Conservation (phyloP, 2,888 invertebrate species). For the Coelinius sp. region DNA sequence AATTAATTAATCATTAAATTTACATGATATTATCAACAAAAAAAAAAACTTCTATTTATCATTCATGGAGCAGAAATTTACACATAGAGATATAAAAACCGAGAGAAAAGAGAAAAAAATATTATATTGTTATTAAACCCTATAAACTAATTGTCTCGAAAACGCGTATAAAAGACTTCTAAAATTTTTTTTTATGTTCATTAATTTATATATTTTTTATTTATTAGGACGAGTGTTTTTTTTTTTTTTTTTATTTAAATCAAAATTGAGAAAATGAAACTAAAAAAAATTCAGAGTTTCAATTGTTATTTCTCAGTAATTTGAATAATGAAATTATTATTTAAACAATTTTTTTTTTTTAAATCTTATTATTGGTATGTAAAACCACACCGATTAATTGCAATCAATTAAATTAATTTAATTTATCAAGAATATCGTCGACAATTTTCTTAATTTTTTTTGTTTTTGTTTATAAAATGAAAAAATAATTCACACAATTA, state of each 20-base stretch:
- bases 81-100: slow-evolving; percentile 65
- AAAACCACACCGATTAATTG: slow-evolving; percentile 57
- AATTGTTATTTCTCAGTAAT: not conserved
- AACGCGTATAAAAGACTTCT: slow-evolving; percentile 28
- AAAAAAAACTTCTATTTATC: slow-evolving; percentile 54
- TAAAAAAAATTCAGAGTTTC: not conserved
- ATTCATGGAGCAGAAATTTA: slow-evolving; percentile 68
- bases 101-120: not conserved
- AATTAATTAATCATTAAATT: slow-evolving; percentile 63
- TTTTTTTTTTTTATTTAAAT: not conserved
- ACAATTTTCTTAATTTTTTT: slow-evolving; percentile 48
- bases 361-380: slow-evolving; percentile 52
- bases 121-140: slow-evolving; percentile 5
- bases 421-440: not conserved
- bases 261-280: not conserved
- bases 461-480: not conserved
- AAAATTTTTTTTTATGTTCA: not conserved
- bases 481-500: slow-evolving; percentile 43
- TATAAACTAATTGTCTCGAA: slow-evolving; percentile 14
- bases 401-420: not conserved
- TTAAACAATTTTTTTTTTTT: slow-evolving; percentile 1
- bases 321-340: not conserved
- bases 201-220: slow-evolving; percentile 31
- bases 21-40: slow-evolving; percentile 69
- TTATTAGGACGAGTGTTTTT: not conserved